Conservation (phyloP, 2,113 vertebrate genomes). For the Halcyon malimbica region DNA sequence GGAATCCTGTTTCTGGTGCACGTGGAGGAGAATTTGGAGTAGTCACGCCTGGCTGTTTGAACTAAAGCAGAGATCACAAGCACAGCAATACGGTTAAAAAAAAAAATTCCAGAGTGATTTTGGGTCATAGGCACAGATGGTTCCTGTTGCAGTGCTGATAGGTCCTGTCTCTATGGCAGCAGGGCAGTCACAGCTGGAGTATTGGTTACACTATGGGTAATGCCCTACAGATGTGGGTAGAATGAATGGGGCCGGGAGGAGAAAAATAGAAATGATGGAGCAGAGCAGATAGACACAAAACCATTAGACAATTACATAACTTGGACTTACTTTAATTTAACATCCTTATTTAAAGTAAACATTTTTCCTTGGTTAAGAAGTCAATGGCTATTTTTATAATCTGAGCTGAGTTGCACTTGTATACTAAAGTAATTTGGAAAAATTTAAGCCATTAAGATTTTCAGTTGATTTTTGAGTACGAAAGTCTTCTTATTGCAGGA, state of each 20-base stretch:
- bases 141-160: conserved; percentile 59
- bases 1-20: neutral
- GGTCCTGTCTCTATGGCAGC: conserved; percentile 60
- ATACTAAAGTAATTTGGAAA: neutral
- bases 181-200: conserved; percentile 56
- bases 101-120: conserved; percentile 40
- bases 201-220: conserved; percentile 68
- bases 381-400: neutral
- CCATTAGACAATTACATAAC: neutral
- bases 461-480: neutral
- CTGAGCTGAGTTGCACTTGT: neutral
- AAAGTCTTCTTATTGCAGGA: neutral
- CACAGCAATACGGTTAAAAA: neutral
- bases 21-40: neutral
- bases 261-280: conserved; percentile 17
- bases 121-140: conserved; percentile 57
- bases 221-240: conserved; percentile 63
- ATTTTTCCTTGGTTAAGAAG: neutral
- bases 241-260: neutral
- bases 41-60: neutral
- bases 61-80: neutral
- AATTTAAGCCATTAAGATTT: neutral
- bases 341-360: neutral
- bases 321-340: neutral
- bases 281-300: conserved; percentile 10